Evolutionary conservation across 2,888 invertebrate species (phyloP), one percentile per base, ranked within the genome.

Genomic region (Epinotia bilunana): DNA sequence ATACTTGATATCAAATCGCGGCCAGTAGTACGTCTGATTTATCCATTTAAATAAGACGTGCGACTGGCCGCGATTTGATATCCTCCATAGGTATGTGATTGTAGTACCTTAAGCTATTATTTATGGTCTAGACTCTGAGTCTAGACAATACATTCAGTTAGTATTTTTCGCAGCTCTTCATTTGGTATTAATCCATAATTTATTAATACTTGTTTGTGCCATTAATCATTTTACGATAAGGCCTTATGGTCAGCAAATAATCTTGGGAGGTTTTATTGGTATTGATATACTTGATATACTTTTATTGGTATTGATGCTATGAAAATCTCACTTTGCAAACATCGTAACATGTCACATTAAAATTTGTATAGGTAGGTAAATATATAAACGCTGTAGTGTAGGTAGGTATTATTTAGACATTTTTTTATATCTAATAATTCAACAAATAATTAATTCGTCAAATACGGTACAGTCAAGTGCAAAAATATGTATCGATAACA

Each of bases 241-340:
- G 28, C 57, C 62, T 68, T 68, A 68, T 53, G 68, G 72, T 46
- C 72, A 63, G 71, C 73, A 72, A 75, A 75, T 75, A 75, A 75
- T 67, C 53, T 61, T 57, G 23, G n/a, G 70, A 49, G 53, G 49
- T 60, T 70, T 74, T 65, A 74, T 74, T 74, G 70, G 64, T 67
- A 43, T 75, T 55, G 65, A 67, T 57, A n/a, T n/a, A n/a, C n/a
- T n/a, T n/a, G n/a, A n/a, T n/a, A n/a, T n/a, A n/a, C n/a, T 60
- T 70, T 74, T 65, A 74, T 74, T 74, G 70, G 64, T 67, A 43
- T 75, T 55, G 65, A 67, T 57, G 71, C 67, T 60, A 75, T 67
- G 61, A 72, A 70, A 43, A 71, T 70, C 64, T 58, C 49, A 60
- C 53, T 60, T 20, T 12, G 43, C 65, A 65, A 53, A 65, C 53